Conservation (phyloP, 30 jellyfish, hydroid and myxozoan species). For the Morbakka virulenta region DNA sequence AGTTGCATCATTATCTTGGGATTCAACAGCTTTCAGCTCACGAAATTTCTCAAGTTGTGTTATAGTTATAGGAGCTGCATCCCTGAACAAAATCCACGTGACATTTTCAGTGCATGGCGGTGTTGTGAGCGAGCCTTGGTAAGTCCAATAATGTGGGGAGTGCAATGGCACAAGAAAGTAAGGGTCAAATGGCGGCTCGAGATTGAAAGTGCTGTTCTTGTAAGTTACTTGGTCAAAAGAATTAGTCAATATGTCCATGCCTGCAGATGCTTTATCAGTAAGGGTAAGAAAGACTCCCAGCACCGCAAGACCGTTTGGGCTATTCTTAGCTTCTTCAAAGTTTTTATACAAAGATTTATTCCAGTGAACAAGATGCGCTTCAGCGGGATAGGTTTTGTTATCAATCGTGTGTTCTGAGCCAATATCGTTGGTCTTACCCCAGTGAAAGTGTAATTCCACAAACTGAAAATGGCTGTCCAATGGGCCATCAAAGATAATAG, state of each 20-base stretch:
- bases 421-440: constrained; percentile 3
- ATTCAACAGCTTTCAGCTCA: constrained; percentile 8
- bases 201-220: not conserved
- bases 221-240: not conserved
- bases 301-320: constrained; percentile 18
- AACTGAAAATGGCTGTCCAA: constrained; percentile 54
- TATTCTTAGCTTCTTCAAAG: constrained; percentile 2
- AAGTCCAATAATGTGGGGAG: not conserved
- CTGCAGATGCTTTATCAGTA: not conserved
- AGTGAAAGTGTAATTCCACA: constrained; percentile 17
- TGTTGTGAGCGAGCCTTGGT: constrained; percentile 24
- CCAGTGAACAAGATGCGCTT: constrained; percentile 36
- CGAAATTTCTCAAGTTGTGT: not conserved
- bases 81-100: constrained; percentile 9
- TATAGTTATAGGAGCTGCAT: constrained; percentile 8
- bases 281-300: constrained; percentile 15
- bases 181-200: not conserved
- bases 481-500: constrained; percentile 64
- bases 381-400: constrained; percentile 3
- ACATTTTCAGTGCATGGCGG: constrained; percentile 33
- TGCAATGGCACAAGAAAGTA: not conserved
- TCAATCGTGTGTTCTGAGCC: constrained; percentile 39
- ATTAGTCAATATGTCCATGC: not conserved
- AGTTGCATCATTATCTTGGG: not conserved
- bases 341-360: constrained; percentile 5